Conservation (phyloP, 2,797 vertebrate species). For the Enteromius fasciolatus region DNA sequence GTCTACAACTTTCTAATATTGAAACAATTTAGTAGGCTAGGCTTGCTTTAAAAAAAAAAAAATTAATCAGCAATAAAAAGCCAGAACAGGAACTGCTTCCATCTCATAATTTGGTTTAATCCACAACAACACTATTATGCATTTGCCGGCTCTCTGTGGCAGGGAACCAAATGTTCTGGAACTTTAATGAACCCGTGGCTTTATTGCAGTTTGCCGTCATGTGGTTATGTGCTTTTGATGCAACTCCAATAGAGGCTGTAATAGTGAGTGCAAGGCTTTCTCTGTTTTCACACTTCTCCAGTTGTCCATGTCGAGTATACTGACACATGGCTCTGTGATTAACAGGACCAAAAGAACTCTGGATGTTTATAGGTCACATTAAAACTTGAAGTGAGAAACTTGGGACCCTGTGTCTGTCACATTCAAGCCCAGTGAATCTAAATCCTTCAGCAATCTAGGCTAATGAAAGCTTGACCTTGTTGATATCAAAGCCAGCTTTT, state of each 20-base stretch:
- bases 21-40: neutral
- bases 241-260: neutral
- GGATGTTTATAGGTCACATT: constrained; percentile 50
- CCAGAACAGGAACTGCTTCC: constrained; percentile 6
- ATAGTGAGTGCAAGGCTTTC: neutral
- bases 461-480: constrained; percentile 50
- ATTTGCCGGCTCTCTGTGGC: constrained; percentile 37
- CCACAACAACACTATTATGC: constrained; percentile 36
- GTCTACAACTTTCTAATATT: neutral
- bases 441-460: constrained; percentile 53
- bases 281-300: constrained; percentile 55
- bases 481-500: constrained; percentile 18
- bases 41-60: neutral
- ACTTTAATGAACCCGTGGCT: constrained; percentile 44
- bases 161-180: constrained; percentile 42
- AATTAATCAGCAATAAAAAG: constrained; percentile 12
- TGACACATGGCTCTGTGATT: constrained; percentile 53
- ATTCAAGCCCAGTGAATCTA: constrained; percentile 28
- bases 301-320: constrained; percentile 54
- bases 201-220: constrained; percentile 38
- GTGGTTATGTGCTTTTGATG: constrained; percentile 46
- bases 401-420: constrained; percentile 7
- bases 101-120: constrained; percentile 34
- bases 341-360: constrained; percentile 35
- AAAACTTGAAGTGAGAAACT: constrained; percentile 25